Evolutionary conservation across 2,797 vertebrate genomes (phyloP).

Genomic region (Champsocephalus gunnari): DNA sequence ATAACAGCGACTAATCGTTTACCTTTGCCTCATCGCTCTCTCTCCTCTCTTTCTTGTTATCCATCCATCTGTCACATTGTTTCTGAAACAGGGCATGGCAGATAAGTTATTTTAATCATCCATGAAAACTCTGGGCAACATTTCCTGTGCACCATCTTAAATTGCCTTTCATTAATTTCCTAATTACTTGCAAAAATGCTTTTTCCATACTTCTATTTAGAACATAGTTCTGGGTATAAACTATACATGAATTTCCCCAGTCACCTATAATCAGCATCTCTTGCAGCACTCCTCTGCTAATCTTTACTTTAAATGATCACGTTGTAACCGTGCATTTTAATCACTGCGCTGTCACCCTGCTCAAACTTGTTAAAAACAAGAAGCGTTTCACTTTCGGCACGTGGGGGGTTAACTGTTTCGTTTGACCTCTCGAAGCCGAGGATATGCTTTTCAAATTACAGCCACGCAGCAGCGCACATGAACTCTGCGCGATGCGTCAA

Average conservation of each 20-base stretch:
- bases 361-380: slow-evolving; percentile 23
- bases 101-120: neutral
- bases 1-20: slow-evolving; percentile 84
- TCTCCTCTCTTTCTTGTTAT: slow-evolving; percentile 33
- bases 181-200: neutral
- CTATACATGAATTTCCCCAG: neutral
- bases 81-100: neutral
- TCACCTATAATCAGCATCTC: neutral
- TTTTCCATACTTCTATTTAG: neutral
- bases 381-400: slow-evolving; percentile 19
- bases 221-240: neutral
- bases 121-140: neutral
- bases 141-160: neutral
- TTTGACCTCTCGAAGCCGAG: slow-evolving; percentile 56
- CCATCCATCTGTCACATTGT: slow-evolving; percentile 37
- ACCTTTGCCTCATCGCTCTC: slow-evolving; percentile 50
- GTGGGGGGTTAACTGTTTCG: slow-evolving; percentile 57
- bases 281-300: slow-evolving; percentile 6
- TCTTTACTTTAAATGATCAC: slow-evolving; percentile 49
- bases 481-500: slow-evolving; percentile 30
- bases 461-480: slow-evolving; percentile 24
- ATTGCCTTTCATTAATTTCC: neutral
- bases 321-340: slow-evolving; percentile 59
- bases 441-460: slow-evolving; percentile 37
- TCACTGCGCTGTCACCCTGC: slow-evolving; percentile 54